A percentile compares a stretch with the other conserved stretches of the same genome.
Evolutionary conservation across 23 tunicate genomes (phyloP).

Genomic region (Styela clava): DNA sequence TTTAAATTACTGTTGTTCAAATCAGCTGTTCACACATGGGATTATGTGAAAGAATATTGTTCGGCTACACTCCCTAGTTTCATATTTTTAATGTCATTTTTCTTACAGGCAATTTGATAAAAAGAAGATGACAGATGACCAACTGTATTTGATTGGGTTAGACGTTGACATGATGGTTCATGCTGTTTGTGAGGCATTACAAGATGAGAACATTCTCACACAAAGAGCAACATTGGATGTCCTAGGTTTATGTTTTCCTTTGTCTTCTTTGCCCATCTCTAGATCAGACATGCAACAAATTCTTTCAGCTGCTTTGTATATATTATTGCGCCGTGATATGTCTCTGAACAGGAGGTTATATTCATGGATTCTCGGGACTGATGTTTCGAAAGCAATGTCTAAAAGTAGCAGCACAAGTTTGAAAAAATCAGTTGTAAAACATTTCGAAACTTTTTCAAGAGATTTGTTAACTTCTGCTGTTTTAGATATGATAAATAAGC

Average conservation of each 20-base stretch:
- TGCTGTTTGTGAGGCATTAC: slow-evolving; percentile 62
- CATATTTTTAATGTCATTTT: too few relatives aligned
- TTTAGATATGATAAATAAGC: background rate
- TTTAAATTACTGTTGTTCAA: too few relatives aligned
- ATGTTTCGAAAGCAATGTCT: slow-evolving; percentile 15
- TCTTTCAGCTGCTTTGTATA: slow-evolving; percentile 47
- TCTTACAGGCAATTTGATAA: slow-evolving; percentile 66
- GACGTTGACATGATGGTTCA: slow-evolving; percentile 73
- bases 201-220: slow-evolving; percentile 59
- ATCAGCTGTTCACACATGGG: too few relatives aligned
- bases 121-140: slow-evolving; percentile 66
- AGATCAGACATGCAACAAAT: slow-evolving; percentile 32
- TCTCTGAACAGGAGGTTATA: slow-evolving; percentile 83
- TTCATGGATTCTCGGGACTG: slow-evolving; percentile 67
- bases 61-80: too few relatives aligned
- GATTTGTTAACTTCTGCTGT: slow-evolving; percentile 33
- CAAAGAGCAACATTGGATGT: slow-evolving; percentile 85
- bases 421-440: background rate
- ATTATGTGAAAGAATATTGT: too few relatives aligned
- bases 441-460: slow-evolving; percentile 40
- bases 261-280: slow-evolving; percentile 48
- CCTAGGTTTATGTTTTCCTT: slow-evolving; percentile 63
- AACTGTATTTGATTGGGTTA: slow-evolving; percentile 58
- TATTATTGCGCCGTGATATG: slow-evolving; percentile 83
- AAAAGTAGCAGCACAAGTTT: slow-evolving; percentile 12